phyloP scores from a whole-genome alignment of 2,113 vertebrate genomes.

The Stegostoma tigrinum region DNA sequence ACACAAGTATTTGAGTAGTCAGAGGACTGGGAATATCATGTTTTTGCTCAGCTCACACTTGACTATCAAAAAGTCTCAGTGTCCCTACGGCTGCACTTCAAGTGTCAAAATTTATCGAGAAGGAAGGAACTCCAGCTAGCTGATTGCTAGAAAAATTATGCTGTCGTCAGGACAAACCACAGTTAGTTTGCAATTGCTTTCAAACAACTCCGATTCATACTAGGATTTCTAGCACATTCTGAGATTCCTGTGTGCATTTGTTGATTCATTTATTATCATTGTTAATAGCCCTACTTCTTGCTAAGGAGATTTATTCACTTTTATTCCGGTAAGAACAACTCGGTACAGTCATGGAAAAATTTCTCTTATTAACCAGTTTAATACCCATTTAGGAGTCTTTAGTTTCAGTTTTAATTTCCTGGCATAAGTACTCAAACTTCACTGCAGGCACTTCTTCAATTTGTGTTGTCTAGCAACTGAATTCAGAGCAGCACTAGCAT shows the following conservation, averaged over 20 bases:
- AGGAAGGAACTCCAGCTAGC: neutral
- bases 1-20: neutral
- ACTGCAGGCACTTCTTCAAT: neutral
- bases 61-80: neutral
- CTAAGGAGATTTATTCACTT: neutral
- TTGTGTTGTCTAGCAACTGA: neutral
- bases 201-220: neutral
- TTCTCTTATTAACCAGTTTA: neutral
- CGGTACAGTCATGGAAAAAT: neutral
- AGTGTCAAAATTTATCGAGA: neutral
- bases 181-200: neutral
- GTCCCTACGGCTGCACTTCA: neutral
- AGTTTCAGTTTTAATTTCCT: constrained; percentile 4
- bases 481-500: neutral
- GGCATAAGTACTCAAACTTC: neutral
- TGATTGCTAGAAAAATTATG: constrained; percentile 10
- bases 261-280: neutral
- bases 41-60: neutral
- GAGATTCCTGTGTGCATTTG: neutral
- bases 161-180: neutral
- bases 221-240: neutral
- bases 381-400: neutral
- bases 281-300: neutral
- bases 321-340: neutral
- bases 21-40: neutral